These are phyloP conservation scores for Phortica magna DNA, from an alignment of 2,888 invertebrate genomes.

Conservation along the genomic window DNA sequence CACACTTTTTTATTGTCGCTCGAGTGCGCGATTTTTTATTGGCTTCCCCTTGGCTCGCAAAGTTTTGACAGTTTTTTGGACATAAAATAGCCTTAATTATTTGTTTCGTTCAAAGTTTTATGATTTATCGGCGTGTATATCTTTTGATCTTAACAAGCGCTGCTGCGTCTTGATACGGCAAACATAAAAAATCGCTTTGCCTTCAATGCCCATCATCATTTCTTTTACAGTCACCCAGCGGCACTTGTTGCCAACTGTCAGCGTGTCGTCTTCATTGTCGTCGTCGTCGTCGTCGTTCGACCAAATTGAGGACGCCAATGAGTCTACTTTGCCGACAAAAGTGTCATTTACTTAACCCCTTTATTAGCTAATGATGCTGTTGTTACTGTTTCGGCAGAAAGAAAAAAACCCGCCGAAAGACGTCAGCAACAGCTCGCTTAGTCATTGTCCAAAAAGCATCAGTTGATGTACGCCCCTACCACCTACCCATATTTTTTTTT, in stretches of 20 bases:
- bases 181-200: slow-evolving; percentile 64
- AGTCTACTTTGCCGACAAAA: slow-evolving; percentile 21
- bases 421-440: slow-evolving; percentile 27
- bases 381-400: not conserved
- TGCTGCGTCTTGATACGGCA: slow-evolving; percentile 51
- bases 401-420: slow-evolving; percentile 15
- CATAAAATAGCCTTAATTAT: slow-evolving; percentile 26
- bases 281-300: not conserved
- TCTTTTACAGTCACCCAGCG: not conserved
- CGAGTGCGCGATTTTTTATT: slow-evolving; percentile 1
- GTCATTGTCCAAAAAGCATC: slow-evolving; percentile 11
- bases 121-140: slow-evolving; percentile 59
- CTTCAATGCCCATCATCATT: slow-evolving; percentile 24
- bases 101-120: slow-evolving; percentile 41
- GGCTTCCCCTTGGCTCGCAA: slow-evolving; percentile 19
- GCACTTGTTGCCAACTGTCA: slow-evolving; percentile 18
- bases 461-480: slow-evolving; percentile 36
- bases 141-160: slow-evolving; percentile 63
- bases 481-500: slow-evolving; percentile 15
- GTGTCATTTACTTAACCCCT: slow-evolving; percentile 24
- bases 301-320: slow-evolving; percentile 19
- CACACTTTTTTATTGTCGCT: not conserved
- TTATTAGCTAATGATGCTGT: slow-evolving; percentile 22
- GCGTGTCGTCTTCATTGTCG: not conserved
- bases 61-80: slow-evolving; percentile 31